Evolutionary conservation across 2,797 vertebrate genomes (phyloP).

Genomic region (Florisuga fusca): DNA sequence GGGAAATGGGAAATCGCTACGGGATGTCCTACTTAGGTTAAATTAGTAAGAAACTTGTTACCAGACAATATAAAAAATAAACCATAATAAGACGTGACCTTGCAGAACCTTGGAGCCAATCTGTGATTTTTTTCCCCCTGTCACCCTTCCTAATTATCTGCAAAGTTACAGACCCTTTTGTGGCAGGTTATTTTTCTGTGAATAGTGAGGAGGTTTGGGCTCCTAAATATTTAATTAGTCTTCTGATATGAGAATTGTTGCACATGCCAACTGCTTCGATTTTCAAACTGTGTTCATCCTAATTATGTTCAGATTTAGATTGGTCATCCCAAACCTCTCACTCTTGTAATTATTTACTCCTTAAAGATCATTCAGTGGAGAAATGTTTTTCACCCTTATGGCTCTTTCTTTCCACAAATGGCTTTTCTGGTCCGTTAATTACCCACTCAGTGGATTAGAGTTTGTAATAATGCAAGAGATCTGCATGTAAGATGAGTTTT

Average conservation of each 20-base stretch:
- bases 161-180: conserved; percentile 79
- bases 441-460: conserved; percentile 81
- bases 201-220: conserved; percentile 75
- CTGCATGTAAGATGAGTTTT: conserved; percentile 75
- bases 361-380: conserved; percentile 81
- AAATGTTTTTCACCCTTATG: conserved; percentile 82
- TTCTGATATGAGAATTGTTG: conserved; percentile 79
- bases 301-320: conserved; percentile 82
- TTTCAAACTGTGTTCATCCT: conserved; percentile 76
- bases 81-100: conserved; percentile 81
- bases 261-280: conserved; percentile 76
- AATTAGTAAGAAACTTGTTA: conserved; percentile 83
- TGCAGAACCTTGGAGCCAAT: conserved; percentile 77
- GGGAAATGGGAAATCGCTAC: conserved; percentile 79
- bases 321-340: conserved; percentile 81
- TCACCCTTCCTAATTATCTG: conserved; percentile 84
- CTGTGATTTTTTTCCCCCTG: conserved; percentile 62
- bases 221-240: conserved; percentile 89
- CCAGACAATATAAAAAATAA: conserved; percentile 77
- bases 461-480: conserved; percentile 76
- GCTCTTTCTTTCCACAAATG: conserved; percentile 81
- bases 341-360: conserved; percentile 85
- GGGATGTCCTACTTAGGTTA: conserved; percentile 82
- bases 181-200: conserved; percentile 82
- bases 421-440: conserved; percentile 83